Percentiles rank a stretch among this genome's conserved stretches.
phyloP scores from a whole-genome alignment of 2,797 vertebrate genomes.

The Phataginus tricuspis region DNA sequence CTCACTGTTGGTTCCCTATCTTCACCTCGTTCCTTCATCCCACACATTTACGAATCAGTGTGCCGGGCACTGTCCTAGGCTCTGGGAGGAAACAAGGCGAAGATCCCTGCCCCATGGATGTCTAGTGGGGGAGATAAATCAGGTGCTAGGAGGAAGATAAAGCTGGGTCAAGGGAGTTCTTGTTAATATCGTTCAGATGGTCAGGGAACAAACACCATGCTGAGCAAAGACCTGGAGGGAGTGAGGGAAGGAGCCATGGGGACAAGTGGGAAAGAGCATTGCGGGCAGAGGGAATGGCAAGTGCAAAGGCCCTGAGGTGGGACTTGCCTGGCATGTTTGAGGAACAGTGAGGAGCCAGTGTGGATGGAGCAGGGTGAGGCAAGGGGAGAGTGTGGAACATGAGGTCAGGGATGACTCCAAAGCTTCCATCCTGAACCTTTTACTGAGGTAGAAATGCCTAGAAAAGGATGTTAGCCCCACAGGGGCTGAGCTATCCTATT shows the following conservation, averaged over 20 bases:
- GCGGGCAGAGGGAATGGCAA: background rate
- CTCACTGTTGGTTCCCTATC: background rate
- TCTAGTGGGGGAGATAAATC: background rate
- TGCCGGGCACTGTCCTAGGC: background rate
- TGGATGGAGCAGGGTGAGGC: background rate
- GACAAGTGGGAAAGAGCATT: rapidly evolving
- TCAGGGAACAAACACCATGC: background rate
- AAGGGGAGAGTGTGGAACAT: background rate
- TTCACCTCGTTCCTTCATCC: background rate
- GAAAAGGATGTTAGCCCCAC: background rate
- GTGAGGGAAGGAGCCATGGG: background rate
- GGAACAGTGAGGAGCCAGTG: background rate
- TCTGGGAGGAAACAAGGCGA: background rate
- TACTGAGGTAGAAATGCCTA: background rate
- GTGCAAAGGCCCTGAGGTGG: background rate
- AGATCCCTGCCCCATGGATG: background rate
- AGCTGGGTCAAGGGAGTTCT: background rate
- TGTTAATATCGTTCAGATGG: background rate
- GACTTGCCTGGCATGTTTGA: background rate
- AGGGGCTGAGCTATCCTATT: background rate
- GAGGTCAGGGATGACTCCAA: background rate
- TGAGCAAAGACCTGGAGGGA: background rate
- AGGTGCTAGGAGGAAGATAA: background rate
- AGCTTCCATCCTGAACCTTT: background rate
- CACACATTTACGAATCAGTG: background rate